Evolutionary conservation across 2,888 invertebrate species (phyloP), one percentile per base, ranked within the genome.

Genomic region (Cephonodes hylas): DNA sequence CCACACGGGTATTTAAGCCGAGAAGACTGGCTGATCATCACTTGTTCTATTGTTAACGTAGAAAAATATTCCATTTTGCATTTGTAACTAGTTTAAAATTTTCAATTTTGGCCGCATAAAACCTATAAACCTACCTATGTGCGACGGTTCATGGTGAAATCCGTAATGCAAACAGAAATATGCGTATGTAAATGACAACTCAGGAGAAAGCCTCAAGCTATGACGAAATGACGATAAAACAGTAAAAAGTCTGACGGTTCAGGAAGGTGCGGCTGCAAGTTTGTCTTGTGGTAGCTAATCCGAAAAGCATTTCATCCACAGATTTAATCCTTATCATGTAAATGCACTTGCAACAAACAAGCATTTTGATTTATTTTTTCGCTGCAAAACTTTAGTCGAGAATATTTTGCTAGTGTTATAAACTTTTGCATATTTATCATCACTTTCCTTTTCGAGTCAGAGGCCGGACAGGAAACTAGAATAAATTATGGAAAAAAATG

Each of bases 161-260:
- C 88, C 79, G 74, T 79, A 83, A 76, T 83, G 75, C 79, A 91
- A 90, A 92, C 89, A 89, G 79, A 86, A 81, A 84, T 79, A 78
- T 83, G 83, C 81, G 84, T 84, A 86, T 89, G 86, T 82, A 88
- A 89, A 89, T 85, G 84, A 85, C 80, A 77, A 73, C 74, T 66
- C 65, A 67, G 78, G 89, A 86, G 91, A 92, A 92, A 92, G 91
- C 84, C 74, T 72, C 68, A 67, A 68, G 77, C 72, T 76, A 79
- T 87, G 85, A 85, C 81, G 86, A 85, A 86, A 91, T 84, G 75
- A 68, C 80, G 74, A 78, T 81, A 84, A 84, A 83, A 75, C 76
- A 75, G 76, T 76, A 81, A 84, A 83, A 83, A 79, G 69, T 61
- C 60, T 74, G 78, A 76, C 80, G 72, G 70, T 77, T 72, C 64